These are phyloP conservation scores for Pseudomyrmex concolor DNA, from an alignment of 1,140 invertebrate species.

Conservation along the genomic window DNA sequence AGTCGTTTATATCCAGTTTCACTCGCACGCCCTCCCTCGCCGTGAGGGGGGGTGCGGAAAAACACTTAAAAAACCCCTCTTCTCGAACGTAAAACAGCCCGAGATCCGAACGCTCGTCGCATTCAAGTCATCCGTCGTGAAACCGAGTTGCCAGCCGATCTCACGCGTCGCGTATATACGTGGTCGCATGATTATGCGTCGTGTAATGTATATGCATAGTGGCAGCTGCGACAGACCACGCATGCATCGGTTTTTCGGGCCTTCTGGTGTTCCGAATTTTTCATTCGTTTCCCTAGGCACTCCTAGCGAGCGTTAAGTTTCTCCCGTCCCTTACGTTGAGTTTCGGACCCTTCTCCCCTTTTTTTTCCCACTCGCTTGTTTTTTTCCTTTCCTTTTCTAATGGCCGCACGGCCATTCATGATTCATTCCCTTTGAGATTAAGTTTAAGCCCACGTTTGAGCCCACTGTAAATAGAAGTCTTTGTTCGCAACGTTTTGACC, in stretches of 20 bases:
- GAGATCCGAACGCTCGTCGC: constrained; percentile 20
- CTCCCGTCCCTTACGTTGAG: not conserved
- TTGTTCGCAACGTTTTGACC: not conserved
- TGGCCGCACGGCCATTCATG: not conserved
- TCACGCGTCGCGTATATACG: not conserved
- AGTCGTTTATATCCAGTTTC: constrained; percentile 45
- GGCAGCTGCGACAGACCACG: constrained; percentile 31
- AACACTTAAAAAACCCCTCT: not conserved
- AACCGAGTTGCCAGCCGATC: constrained; percentile 13
- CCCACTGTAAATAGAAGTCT: constrained; percentile 1
- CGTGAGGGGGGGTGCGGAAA: constrained; percentile 1
- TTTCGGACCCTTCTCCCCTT: not conserved
- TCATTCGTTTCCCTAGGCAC: constrained; percentile 50
- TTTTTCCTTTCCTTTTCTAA: constrained; percentile 2
- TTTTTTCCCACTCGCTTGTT: not conserved
- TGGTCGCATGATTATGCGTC: not conserved
- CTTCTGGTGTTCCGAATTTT: constrained; percentile 73
- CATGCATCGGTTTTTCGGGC: constrained; percentile 69
- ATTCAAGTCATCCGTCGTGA: constrained; percentile 32
- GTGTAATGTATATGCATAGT: not conserved
- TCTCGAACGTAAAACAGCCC: constrained; percentile 20
- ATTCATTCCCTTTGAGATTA: constrained; percentile 7
- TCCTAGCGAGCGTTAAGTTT: constrained; percentile 10
- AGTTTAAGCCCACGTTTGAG: not conserved
- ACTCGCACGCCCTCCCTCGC: constrained; percentile 32